phyloP scores from a whole-genome alignment of 2,113 vertebrate genomes.

The Buteo buteo region DNA sequence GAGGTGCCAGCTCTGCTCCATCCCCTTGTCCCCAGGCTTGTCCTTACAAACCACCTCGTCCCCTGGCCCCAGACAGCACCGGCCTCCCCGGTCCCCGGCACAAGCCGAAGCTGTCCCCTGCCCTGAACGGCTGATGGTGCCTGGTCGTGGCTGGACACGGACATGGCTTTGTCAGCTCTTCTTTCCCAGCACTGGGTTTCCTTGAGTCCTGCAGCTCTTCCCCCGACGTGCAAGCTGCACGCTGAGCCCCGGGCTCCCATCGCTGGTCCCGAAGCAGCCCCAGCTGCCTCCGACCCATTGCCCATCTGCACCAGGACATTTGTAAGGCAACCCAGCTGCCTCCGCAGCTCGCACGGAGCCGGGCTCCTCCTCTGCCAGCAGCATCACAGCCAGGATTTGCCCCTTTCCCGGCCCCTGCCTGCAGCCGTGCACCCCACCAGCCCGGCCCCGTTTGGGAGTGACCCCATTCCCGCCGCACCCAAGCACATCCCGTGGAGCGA shows the following conservation, averaged over 20 bases:
- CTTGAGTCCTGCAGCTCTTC: background rate
- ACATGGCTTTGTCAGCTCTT: background rate
- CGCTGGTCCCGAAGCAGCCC: rapidly evolving
- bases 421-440: background rate
- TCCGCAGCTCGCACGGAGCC: rapidly evolving
- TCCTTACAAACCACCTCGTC: background rate
- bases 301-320: rapidly evolving
- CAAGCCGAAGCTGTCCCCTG: background rate
- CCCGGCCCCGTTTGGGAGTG: background rate
- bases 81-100: background rate
- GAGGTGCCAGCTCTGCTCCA: background rate
- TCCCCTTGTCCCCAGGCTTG: background rate
- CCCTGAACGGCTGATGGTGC: rapidly evolving
- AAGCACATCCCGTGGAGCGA: rapidly evolving
- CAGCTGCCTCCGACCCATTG: background rate
- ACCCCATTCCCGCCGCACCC: background rate
- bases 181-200: background rate
- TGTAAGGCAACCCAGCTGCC: background rate
- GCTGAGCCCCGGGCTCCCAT: background rate
- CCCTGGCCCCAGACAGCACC: background rate
- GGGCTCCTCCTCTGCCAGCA: background rate
- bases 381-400: background rate
- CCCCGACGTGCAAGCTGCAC: rapidly evolving
- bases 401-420: background rate
- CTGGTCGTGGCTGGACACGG: background rate